Percentiles rank a stretch among this genome's conserved stretches.
Evolutionary conservation across 1,140 invertebrate species (phyloP).

Genomic region (Neelides sp.): DNA sequence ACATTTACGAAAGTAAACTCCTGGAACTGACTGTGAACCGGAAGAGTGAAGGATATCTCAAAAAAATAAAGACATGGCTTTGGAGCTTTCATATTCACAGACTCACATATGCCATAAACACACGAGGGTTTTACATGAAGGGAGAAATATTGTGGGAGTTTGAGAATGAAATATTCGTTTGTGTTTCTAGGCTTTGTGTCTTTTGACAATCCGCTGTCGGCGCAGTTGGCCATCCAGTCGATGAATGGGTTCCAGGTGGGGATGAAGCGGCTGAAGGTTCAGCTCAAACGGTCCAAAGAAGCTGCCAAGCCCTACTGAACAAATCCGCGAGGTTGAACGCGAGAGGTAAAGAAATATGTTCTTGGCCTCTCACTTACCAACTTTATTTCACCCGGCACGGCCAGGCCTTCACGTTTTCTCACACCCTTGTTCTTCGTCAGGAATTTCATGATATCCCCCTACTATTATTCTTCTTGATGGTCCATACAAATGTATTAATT

Average conservation of each 20-base stretch:
- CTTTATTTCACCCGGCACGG: too few relatives aligned
- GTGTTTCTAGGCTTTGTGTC: conserved; percentile 70
- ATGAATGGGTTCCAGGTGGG: conserved; percentile 98
- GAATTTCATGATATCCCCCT: too few relatives aligned
- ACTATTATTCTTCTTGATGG: too few relatives aligned
- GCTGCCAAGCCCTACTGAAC: conserved; percentile 38
- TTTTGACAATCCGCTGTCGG: conserved; percentile 83
- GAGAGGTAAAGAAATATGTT: too few relatives aligned
- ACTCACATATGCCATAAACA: neutral
- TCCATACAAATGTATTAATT: too few relatives aligned
- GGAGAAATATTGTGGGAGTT: neutral
- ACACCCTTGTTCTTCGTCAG: too few relatives aligned
- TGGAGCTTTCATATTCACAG: neutral
- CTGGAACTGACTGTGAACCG: too few relatives aligned
- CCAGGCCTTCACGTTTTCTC: too few relatives aligned
- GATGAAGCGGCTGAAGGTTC: conserved; percentile 92
- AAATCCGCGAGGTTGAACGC: neutral
- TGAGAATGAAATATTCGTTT: conserved; percentile 7
- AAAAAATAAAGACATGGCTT: neutral
- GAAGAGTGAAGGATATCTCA: neutral
- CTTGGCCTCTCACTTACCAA: too few relatives aligned
- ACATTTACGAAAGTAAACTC: too few relatives aligned
- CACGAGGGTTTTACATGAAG: neutral
- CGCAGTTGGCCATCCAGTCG: conserved; percentile 85
- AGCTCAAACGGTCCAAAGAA: conserved; percentile 91